Evolutionary conservation across 2,113 vertebrate species (phyloP).

Genomic region (Corythornis vintsioides): DNA sequence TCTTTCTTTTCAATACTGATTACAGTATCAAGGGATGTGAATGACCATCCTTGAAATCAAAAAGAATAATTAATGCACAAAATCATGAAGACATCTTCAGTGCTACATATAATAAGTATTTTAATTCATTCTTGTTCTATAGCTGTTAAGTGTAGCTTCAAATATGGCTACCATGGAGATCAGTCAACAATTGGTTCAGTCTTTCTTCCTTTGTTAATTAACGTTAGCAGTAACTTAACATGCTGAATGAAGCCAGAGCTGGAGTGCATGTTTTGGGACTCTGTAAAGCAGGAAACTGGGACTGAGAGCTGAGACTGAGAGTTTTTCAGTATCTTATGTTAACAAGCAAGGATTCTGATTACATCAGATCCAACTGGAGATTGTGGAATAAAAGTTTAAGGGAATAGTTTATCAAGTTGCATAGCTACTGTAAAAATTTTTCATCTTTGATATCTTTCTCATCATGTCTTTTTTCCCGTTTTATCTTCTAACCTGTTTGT

Average conservation of each 20-base stretch:
- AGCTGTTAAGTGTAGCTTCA: neutral
- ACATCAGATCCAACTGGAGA: neutral
- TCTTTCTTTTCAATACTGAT: constrained; percentile 1
- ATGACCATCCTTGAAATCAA: neutral
- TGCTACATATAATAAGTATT: neutral
- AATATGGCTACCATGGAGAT: neutral
- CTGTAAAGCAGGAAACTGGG: neutral
- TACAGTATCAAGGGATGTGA: neutral
- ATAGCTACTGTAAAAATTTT: neutral
- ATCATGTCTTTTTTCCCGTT: rapidly evolving
- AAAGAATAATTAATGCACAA: neutral
- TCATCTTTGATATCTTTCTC: neutral
- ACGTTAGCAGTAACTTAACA: neutral
- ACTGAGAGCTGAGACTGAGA: neutral
- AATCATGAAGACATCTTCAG: neutral
- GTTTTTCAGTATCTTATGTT: neutral
- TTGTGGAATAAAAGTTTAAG: neutral
- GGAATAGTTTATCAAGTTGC: neutral
- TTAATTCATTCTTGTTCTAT: neutral
- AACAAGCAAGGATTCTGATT: neutral
- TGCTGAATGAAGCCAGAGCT: neutral
- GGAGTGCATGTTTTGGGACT: neutral
- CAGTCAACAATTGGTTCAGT: neutral
- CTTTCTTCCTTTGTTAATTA: neutral
- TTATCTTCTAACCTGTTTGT: neutral